A percentile compares a stretch with the other conserved stretches of the same genome.
phyloP scores from a whole-genome alignment of 2,888 invertebrate species.

The Drosophila mimetica region DNA sequence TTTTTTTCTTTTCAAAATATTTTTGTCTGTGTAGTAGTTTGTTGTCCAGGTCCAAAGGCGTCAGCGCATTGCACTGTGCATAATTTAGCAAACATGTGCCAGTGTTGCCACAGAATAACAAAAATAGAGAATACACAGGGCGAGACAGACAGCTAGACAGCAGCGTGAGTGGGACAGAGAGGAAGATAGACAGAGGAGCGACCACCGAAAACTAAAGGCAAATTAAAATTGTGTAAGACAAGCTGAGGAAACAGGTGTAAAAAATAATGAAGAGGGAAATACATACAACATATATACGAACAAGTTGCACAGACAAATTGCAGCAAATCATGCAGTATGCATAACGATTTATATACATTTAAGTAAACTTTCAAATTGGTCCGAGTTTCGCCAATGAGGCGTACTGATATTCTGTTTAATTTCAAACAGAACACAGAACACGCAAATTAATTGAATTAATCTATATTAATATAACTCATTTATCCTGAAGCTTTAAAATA shows the following conservation, averaged over 20 bases:
- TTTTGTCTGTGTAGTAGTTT: conserved; percentile 7
- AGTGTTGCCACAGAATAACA: conserved; percentile 49
- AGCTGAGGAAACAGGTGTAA: conserved; percentile 24
- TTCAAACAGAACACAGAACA: background rate
- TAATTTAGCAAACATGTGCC: conserved; percentile 64
- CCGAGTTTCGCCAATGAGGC: background rate
- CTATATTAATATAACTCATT: background rate
- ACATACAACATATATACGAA: background rate
- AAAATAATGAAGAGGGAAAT: conserved; percentile 19
- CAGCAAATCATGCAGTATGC: conserved; percentile 5
- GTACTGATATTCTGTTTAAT: background rate
- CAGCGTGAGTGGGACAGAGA: background rate
- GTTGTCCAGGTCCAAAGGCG: conserved; percentile 35
- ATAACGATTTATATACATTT: background rate
- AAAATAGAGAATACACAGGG: conserved; percentile 1
- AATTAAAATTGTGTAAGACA: conserved; percentile 38
- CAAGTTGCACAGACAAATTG: conserved; percentile 17
- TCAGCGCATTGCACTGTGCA: conserved; percentile 56
- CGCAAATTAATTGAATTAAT: background rate
- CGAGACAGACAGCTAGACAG: background rate
- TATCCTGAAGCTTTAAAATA: background rate
- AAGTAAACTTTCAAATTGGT: conserved; percentile 1
- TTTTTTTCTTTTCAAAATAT: background rate
- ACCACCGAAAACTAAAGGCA: conserved; percentile 17
- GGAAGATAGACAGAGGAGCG: background rate